These are phyloP conservation scores for Caenorhabditis tropicalis DNA, from an alignment of 1,140 invertebrate species.

Conservation along the genomic window DNA sequence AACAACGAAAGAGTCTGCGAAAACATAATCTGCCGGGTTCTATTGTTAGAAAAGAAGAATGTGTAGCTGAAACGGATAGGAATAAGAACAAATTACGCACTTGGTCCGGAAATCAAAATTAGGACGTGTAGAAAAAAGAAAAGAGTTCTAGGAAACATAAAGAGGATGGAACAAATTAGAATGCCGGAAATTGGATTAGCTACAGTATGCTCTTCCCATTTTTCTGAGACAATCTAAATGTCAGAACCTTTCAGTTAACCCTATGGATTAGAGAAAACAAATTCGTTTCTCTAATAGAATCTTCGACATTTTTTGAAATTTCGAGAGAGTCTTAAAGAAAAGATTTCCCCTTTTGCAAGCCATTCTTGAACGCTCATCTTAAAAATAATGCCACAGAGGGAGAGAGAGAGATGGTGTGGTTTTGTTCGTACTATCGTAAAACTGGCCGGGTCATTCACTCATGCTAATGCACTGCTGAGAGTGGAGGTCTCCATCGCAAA, in stretches of 20 bases:
- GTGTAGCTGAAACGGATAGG: background rate
- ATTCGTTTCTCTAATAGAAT: too few species aligned
- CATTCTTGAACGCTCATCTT: background rate
- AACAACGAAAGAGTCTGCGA: constrained; percentile 1
- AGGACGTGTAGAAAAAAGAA: background rate
- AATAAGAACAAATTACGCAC: background rate
- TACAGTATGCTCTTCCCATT: constrained; percentile 4
- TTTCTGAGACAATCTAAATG: background rate
- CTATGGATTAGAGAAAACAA: too few species aligned
- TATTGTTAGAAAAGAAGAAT: background rate
- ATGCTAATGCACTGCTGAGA: constrained; percentile 43
- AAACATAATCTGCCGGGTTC: background rate
- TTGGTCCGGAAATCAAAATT: background rate
- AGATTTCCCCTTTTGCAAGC: background rate
- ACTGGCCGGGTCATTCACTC: constrained; percentile 37
- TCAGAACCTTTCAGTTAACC: background rate
- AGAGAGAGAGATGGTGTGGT: background rate
- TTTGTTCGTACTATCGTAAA: constrained; percentile 33
- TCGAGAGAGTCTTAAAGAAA: too few species aligned
- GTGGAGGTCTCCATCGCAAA: background rate
- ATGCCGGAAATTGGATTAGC: constrained; percentile 5
- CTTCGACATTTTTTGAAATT: too few species aligned
- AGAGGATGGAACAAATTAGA: background rate
- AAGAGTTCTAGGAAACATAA: background rate
- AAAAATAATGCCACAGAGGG: background rate